These are phyloP conservation scores for Nesoenas mayeri DNA, from an alignment of 2,113 vertebrate species.

Conservation along the genomic window DNA sequence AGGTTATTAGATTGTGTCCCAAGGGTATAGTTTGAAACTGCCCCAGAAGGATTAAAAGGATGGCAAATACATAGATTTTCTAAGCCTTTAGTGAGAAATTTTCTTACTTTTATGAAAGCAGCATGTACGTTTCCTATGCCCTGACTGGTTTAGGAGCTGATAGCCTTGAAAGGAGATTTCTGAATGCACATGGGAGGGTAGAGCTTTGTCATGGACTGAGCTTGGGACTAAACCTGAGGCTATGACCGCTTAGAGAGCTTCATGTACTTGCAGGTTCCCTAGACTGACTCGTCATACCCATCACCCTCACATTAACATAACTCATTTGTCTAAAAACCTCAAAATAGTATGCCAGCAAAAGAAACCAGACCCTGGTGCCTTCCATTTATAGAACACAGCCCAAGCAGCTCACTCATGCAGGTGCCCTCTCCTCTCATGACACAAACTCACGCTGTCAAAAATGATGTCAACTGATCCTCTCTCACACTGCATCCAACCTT, in stretches of 20 bases:
- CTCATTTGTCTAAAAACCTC: background rate
- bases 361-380: background rate
- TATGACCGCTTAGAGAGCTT: background rate
- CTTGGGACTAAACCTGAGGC: background rate
- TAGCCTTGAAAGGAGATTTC: background rate
- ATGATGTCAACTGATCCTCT: background rate
- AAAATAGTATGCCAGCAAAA: background rate
- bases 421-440: rapidly evolving
- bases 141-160: background rate
- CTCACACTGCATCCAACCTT: background rate
- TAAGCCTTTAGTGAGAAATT: background rate
- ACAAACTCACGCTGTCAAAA: background rate
- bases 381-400: background rate
- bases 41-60: background rate
- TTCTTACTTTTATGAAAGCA: background rate
- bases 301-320: background rate
- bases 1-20: background rate
- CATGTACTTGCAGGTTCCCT: background rate
- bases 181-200: background rate
- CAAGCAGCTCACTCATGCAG: rapidly evolving
- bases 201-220: background rate
- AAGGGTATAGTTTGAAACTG: background rate
- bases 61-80: background rate
- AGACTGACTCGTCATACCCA: rapidly evolving
- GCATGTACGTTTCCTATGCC: rapidly evolving